Evolutionary conservation across 2,888 invertebrate species (phyloP), one percentile per base, ranked within the genome.

Genomic region (Osedax fenrisi): DNA sequence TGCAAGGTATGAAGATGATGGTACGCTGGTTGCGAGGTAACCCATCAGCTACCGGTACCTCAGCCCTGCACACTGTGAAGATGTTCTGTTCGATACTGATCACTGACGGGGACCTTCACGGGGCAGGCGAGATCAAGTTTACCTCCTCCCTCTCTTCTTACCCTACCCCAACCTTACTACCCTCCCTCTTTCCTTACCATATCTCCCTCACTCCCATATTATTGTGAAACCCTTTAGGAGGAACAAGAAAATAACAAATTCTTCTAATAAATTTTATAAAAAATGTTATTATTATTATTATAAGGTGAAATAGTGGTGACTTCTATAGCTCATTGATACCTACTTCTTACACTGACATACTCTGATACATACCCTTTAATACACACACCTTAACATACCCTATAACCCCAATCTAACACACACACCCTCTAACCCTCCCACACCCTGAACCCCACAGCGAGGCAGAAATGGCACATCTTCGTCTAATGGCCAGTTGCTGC

Each of bases 11-110:
- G 81, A 97, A 97, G 85, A 90, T 94, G 77, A 93, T 97, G 90
- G 94, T 94, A 0, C 89, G 96, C 68, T 96, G 96, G 95, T 86
- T 96, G 62, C 86, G 94, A 56, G 96, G 96, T 0, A 86, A 95
- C 73, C 93, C 92, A 85, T 81, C 79, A 72, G 81, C 81, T 75
- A 78, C 80, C 3, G 80, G 80, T 77, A 81, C 81, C 77, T 81
- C 81, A 3, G 83, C 81, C 41, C 80, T 80, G 2, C 83, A 84
- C 85, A 95, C 95, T 1, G 92, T 96, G 85, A 88, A 94, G 76
- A 92, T 97, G 90, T 86, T 96, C 56, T 91, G 91, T 81, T 94
- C 94, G 0, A 93, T 96, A 82, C 91, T 97, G 67, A 89, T 91
- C 77, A 92, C 94, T 83, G 92, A 93, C 81, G 96, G 93, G 17